phyloP scores from a whole-genome alignment of 2,797 vertebrate genomes.

The Schizopygopsis pylzovi region DNA sequence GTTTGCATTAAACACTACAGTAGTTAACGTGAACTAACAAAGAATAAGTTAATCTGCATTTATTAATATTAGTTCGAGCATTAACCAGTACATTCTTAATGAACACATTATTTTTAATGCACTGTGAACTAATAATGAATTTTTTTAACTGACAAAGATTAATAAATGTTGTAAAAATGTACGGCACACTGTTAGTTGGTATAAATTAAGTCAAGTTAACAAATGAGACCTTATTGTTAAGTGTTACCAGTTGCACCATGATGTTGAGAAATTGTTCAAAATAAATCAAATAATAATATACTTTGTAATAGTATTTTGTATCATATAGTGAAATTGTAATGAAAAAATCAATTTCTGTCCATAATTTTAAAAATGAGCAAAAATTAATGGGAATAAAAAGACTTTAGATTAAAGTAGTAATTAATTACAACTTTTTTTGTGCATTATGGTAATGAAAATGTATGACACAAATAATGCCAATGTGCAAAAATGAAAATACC shows the following conservation, averaged over 20 bases:
- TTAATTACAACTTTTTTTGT: neutral
- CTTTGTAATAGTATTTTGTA: too few relatives aligned
- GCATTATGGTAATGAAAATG: neutral
- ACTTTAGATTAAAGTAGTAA: neutral
- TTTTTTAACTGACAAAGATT: neutral
- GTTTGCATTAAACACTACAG: neutral
- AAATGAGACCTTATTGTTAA: neutral
- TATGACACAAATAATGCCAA: neutral
- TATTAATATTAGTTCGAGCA: neutral
- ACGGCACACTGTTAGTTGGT: neutral
- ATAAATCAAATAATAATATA: neutral
- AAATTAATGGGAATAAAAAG: neutral
- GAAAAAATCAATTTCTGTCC: neutral
- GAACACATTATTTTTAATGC: neutral
- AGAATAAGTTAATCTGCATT: neutral
- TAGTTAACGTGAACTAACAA: neutral
- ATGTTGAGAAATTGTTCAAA: neutral
- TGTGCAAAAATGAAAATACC: neutral
- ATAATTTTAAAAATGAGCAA: neutral
- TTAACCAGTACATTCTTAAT: neutral
- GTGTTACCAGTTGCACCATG: too few relatives aligned
- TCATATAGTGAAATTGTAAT: neutral
- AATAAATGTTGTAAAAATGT: neutral
- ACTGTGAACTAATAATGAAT: neutral
- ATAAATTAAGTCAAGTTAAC: neutral